Conservation (phyloP, 2,888 invertebrate genomes). For the Leucophenga maculata region DNA sequence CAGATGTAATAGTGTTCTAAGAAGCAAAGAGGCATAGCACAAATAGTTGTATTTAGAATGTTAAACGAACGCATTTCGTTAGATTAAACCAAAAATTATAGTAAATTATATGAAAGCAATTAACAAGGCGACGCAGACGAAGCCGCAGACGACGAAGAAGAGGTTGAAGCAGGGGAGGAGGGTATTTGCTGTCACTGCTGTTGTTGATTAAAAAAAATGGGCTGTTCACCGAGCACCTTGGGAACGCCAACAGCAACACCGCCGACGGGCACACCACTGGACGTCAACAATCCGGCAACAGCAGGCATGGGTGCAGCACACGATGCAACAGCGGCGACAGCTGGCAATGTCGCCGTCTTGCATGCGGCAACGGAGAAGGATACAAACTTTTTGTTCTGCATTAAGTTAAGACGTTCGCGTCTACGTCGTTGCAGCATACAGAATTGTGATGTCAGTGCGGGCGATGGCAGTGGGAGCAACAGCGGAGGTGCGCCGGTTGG, state of each 20-base stretch:
- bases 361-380: conserved; percentile 59
- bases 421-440: conserved; percentile 65
- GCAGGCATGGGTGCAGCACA: conserved; percentile 32
- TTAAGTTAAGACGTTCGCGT: conserved; percentile 66
- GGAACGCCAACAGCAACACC: conserved; percentile 45
- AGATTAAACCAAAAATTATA: no score
- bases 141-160: no score
- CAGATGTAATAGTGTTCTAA: no score
- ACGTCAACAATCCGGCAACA: background rate
- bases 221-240: conserved; percentile 64
- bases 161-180: no score
- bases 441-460: conserved; percentile 61
- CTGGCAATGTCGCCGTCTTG: conserved; percentile 23
- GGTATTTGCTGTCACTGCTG: no score
- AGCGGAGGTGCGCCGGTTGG: conserved; percentile 44
- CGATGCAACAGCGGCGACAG: conserved; percentile 39
- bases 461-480: conserved; percentile 55
- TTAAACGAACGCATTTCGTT: no score
- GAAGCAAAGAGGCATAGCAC: no score
- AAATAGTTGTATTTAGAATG: no score
- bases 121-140: no score
- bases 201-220: conserved; percentile 45
- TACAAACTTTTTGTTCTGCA: conserved; percentile 67
- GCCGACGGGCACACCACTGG: conserved; percentile 29
- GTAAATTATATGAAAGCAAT: no score